These are phyloP conservation scores for Drosophila novamexicana DNA, from an alignment of 1,140 invertebrate genomes.

Conservation along the genomic window DNA sequence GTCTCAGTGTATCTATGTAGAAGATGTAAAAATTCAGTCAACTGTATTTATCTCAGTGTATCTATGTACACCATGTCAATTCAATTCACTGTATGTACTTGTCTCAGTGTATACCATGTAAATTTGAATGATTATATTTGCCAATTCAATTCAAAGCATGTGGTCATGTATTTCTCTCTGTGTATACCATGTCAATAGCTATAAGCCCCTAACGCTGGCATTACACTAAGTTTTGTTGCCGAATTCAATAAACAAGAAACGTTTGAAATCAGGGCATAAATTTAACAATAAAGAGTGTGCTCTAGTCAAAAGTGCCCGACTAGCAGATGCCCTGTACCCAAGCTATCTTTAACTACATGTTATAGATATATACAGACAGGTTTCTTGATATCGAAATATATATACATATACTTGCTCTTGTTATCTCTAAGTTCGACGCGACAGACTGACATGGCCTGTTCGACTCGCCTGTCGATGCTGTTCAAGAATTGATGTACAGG, in stretches of 20 bases:
- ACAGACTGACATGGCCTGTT: no score
- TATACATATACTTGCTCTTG: no score
- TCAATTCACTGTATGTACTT: background rate
- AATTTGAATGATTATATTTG: background rate
- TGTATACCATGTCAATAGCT: conserved; percentile 22
- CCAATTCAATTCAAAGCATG: background rate
- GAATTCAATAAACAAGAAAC: conserved; percentile 6
- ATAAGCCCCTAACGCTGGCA: conserved; percentile 5
- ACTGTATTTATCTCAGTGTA: background rate
- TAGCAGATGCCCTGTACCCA: no score
- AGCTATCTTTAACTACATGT: no score
- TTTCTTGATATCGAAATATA: no score
- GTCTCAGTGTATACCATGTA: background rate
- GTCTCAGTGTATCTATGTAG: background rate
- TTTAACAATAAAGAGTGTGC: background rate
- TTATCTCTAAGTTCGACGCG: no score
- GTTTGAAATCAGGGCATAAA: conserved; percentile 1
- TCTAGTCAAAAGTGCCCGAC: no score
- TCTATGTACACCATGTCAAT: background rate
- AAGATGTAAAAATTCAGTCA: background rate
- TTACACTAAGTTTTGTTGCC: background rate
- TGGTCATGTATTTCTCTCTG: background rate
- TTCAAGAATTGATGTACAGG: no score
- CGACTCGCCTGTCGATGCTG: no score
- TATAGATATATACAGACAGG: no score